These are phyloP conservation scores for Papilio helenus DNA, from an alignment of 1,140 invertebrate species.

Conservation along the genomic window DNA sequence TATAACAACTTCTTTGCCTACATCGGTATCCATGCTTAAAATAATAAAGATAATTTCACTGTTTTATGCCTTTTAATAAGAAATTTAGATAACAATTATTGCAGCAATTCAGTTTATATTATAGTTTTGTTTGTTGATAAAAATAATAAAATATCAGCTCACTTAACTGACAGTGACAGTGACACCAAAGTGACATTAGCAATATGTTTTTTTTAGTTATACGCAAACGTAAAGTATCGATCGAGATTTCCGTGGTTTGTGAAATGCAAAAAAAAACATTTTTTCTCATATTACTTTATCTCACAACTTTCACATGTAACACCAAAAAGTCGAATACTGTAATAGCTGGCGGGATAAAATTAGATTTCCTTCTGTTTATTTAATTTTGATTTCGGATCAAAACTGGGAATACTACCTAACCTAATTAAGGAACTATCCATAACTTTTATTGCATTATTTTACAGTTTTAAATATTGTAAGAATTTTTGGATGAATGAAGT, in stretches of 20 bases:
- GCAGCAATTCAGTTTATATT: neutral
- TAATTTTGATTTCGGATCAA: too few relatives aligned
- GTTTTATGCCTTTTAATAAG: neutral
- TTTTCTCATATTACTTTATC: too few relatives aligned
- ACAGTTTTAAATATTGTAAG: too few relatives aligned
- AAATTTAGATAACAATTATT: neutral
- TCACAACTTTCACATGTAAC: too few relatives aligned
- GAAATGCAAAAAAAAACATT: neutral
- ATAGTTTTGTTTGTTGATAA: neutral
- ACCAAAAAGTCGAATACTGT: too few relatives aligned
- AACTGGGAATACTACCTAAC: too few relatives aligned
- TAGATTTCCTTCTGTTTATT: too few relatives aligned
- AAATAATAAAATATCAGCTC: neutral
- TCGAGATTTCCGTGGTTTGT: neutral
- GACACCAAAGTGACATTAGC: neutral
- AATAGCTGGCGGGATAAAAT: too few relatives aligned
- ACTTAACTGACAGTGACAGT: neutral
- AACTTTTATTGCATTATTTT: too few relatives aligned
- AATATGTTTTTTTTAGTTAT: neutral
- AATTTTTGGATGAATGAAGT: too few relatives aligned
- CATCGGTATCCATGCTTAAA: constrained; percentile 44
- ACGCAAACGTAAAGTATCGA: neutral
- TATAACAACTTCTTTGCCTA: constrained; percentile 33
- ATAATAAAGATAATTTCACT: constrained; percentile 16
- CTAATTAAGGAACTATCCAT: too few relatives aligned